Evolutionary conservation across 2,888 invertebrate genomes (phyloP), one percentile per base, ranked within the genome.

Genomic region (Cosmia pyralina): DNA sequence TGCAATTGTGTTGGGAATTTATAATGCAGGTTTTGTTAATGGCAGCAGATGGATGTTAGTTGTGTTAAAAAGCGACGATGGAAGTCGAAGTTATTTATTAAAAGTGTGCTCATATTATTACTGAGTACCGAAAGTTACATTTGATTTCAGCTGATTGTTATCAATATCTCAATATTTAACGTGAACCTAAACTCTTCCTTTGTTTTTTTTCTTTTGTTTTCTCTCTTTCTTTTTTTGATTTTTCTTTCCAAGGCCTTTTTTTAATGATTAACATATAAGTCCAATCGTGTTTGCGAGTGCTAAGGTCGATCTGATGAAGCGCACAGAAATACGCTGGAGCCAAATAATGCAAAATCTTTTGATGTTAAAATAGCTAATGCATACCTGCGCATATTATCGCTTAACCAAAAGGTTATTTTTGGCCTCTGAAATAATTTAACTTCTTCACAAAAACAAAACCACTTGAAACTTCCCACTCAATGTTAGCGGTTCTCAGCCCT

Each of bases 1-100:
- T 57, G 28, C n/a, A 53, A 53, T 55, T 69, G 50, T 75, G 48
- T n/a, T n/a, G 2, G n/a, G 50, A 60, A 80, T 65, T 73, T 64
- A 41, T 38, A 65, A 79, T 69, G 57, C 28, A 50, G 50, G 41
- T 75, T 58, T 44, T 59, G 34, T 19, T 58, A 19, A 41, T 53
- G 19, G 19, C 48, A 53, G 52, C 0, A 34, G 2, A 34, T 22
- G 28, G 7, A 63, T 41, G 8, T 22, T 6, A 3, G 13, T 46
- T 58, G 17, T 13, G 19, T 74, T 53, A 15, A 59, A 10, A 38
- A 11, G 22, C 5, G 10, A 19, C 19, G 10, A 10, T 46, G 17
- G n/a, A 38, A 4, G 4, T 19, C 10, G 1, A 34, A 69, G 11
- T 22, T 44, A 22, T 6, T 19, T 10, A 19, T 57, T 19, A 10